These are phyloP conservation scores for Ptilodon capucinus DNA, from an alignment of 2,888 invertebrate species.

Conservation along the genomic window DNA sequence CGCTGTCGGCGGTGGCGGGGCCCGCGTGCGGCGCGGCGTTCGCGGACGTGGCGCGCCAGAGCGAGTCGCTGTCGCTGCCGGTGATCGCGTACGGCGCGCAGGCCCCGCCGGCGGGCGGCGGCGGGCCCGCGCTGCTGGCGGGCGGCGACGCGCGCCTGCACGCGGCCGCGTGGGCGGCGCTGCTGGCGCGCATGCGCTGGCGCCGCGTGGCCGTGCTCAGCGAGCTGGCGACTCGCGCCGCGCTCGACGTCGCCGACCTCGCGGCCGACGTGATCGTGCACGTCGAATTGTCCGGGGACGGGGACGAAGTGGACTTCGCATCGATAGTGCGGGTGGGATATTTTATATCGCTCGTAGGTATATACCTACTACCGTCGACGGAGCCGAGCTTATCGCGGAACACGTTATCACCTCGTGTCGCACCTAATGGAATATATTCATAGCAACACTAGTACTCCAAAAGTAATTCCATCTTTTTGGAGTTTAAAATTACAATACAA, in stretches of 20 bases:
- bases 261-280: slow-evolving; percentile 48
- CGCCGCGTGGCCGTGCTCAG: slow-evolving; percentile 57
- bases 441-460: no score
- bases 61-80: slow-evolving; percentile 54
- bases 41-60: slow-evolving; percentile 60
- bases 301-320: slow-evolving; percentile 35
- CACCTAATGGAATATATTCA: no score
- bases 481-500: no score
- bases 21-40: slow-evolving; percentile 66
- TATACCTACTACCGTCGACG: neutral
- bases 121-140: slow-evolving; percentile 44
- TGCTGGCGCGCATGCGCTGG: slow-evolving; percentile 49
- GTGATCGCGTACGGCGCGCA: slow-evolving; percentile 62
- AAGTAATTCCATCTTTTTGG: no score
- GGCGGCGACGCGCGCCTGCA: slow-evolving; percentile 46
- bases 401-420: no score
- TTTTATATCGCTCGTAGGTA: neutral
- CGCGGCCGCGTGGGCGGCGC: slow-evolving; percentile 38
- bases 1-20: slow-evolving; percentile 61
- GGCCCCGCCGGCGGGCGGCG: slow-evolving; percentile 44
- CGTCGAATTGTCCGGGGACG: slow-evolving; percentile 64
- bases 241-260: slow-evolving; percentile 46
- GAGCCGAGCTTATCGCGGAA: no score
- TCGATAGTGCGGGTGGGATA: slow-evolving; percentile 36
- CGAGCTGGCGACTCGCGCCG: slow-evolving; percentile 52